Percentiles rank a stretch among this genome's conserved stretches.
These are phyloP conservation scores for Premnoplex brunnescens DNA, from an alignment of 2,797 vertebrate genomes.

Conservation along the genomic window DNA sequence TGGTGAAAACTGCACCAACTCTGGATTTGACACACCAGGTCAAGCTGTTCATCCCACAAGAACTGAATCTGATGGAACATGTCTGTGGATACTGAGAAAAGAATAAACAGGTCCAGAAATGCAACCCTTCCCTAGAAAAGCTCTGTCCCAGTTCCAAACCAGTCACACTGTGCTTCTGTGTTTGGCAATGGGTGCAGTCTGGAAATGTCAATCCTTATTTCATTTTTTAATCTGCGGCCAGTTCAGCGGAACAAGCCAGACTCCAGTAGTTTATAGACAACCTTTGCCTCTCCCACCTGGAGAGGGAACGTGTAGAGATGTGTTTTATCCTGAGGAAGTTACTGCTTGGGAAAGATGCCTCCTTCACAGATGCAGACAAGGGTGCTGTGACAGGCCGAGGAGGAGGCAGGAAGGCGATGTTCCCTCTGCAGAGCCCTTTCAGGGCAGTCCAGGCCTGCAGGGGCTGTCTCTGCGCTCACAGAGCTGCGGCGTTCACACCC, in stretches of 20 bases:
- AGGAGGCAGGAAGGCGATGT: background rate
- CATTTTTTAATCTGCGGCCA: background rate
- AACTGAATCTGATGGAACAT: background rate
- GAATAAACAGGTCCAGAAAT: background rate
- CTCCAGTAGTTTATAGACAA: background rate
- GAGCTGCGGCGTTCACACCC: background rate
- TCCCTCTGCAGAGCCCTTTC: background rate
- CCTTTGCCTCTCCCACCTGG: background rate
- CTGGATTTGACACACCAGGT: background rate
- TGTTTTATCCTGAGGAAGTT: background rate
- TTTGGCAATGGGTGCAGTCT: background rate
- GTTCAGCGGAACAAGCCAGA: background rate
- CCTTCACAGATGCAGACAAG: background rate
- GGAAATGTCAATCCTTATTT: background rate
- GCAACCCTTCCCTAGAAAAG: background rate
- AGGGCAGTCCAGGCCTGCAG: background rate
- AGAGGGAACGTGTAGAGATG: fast-evolving
- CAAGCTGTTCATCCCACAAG: background rate
- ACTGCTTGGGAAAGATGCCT: background rate
- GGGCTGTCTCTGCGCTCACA: background rate
- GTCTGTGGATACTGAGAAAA: background rate
- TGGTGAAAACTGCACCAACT: background rate
- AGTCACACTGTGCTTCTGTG: background rate
- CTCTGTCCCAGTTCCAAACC: background rate
- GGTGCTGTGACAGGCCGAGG: background rate